Base-by-base conservation (phyloP, 2,888 invertebrate species). In the Melangyna quadrimaculata region DNA sequence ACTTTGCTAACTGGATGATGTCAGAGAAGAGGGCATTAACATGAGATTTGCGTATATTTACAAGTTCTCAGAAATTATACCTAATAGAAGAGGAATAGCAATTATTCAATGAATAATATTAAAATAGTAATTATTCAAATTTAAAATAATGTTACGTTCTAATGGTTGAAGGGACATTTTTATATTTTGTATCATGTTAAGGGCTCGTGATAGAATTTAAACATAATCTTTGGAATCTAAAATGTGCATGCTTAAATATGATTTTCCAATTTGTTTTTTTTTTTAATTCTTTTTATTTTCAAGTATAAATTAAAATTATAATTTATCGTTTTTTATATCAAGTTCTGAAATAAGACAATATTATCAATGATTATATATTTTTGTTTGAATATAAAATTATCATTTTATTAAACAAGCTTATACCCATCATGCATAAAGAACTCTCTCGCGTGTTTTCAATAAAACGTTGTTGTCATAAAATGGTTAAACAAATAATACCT, bases 61-160 rank as follows among this genome's bases (percentile, higher is more conserved):
- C 9, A n/a, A 40, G 24, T 24, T 14, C 14, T 9, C 19, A 45
- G 43, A 45, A 45, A 45, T 22, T 45, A 48, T 48, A 6, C 7
- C 24, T 24, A 12, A 22, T 48, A 24, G 22, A 12, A 12, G 1
- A 12, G 22, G 48, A 48, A 24, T 48, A 22, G 22, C 14, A 48
- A 48, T 48, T 48, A 74, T 65, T 40, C 63, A 51, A 7, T 40
- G 73, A 55, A 74, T 74, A 55, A 63, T 37, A 51, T 63, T 55
- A n/a, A n/a, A n/a, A n/a, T n/a, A 29, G 53, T 45, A 10, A 5
- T 63, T 55, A 43, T 71, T 71, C 43, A 55, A 70, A 32, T 40
- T 40, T 1, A 40, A 24, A 40, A 0, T 2, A 12, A 40, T 40
- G 19, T 17, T 35, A 55, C 1, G 40, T 37, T 19, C 8, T 1